These are phyloP conservation scores for Ceramica pisi DNA, from an alignment of 2,888 invertebrate species.

Conservation along the genomic window DNA sequence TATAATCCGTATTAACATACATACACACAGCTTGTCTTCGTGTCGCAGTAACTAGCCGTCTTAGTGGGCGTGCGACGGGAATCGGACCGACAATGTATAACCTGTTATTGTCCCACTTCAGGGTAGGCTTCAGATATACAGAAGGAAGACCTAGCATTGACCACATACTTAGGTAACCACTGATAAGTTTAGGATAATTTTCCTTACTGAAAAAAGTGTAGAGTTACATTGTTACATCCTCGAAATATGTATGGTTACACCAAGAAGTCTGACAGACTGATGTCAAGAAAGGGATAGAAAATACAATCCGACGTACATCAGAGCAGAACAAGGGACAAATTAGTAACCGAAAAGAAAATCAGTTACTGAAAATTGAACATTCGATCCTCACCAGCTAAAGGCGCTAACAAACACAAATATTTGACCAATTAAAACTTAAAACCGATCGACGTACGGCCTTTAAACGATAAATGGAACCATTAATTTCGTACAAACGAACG, in stretches of 20 bases:
- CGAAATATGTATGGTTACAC: neutral
- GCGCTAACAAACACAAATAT: constrained; percentile 28
- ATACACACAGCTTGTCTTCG: constrained; percentile 57
- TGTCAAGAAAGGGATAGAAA: neutral
- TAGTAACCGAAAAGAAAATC: constrained; percentile 10
- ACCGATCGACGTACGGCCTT: constrained; percentile 24
- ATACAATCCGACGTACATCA: neutral
- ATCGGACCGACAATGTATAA: constrained; percentile 27
- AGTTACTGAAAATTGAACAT: constrained; percentile 9
- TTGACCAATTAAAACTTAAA: constrained; percentile 34
- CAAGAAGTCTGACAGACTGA: too few species aligned
- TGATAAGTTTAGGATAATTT: neutral
- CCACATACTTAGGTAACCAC: neutral
- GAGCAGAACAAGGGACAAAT: neutral
- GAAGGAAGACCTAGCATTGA: neutral
- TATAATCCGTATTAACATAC: constrained; percentile 71
- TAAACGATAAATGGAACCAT: constrained; percentile 39
- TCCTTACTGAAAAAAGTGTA: neutral
- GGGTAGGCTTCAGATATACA: neutral
- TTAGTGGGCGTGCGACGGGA: constrained; percentile 41
- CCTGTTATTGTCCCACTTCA: constrained; percentile 12
- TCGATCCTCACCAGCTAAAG: constrained; percentile 4
- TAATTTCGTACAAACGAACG: constrained; percentile 36
- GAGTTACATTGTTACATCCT: neutral
- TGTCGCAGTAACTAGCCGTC: constrained; percentile 56